Percentiles rank a stretch among this genome's conserved stretches.
phyloP scores from a whole-genome alignment of 2,113 vertebrate species.

The Orthonyx spaldingii region DNA sequence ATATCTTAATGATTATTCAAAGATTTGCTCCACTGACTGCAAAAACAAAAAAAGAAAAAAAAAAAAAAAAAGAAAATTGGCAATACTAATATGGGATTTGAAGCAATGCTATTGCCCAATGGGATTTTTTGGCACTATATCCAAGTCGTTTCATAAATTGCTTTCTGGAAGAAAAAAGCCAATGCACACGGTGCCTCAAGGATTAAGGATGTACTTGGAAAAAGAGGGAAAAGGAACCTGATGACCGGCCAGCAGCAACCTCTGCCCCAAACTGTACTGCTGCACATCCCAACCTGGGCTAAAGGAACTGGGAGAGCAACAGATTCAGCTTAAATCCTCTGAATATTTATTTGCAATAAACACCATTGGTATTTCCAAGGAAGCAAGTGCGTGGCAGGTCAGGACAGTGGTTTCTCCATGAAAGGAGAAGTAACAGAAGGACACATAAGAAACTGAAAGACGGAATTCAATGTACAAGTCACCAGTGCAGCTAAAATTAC shows the following conservation, averaged over 20 bases:
- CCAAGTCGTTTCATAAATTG: not conserved
- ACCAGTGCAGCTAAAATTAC: not conserved
- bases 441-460: not conserved
- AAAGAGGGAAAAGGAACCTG: not conserved
- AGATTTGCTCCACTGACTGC: not conserved
- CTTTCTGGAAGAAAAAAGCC: not conserved
- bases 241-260: not conserved
- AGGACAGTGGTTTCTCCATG: not conserved
- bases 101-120: conserved; percentile 25
- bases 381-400: not conserved
- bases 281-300: not conserved
- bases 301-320: not conserved
- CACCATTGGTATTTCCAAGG: not conserved
- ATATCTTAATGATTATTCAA: not conserved
- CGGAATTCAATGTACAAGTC: not conserved
- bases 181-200: not conserved
- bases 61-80: not conserved
- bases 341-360: not conserved
- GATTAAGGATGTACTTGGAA: not conserved
- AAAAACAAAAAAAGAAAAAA: not conserved
- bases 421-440: not conserved
- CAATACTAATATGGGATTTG: not conserved
- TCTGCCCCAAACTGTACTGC: not conserved
- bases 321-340: not conserved
- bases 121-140: not conserved